phyloP scores from a whole-genome alignment of 2,113 vertebrate genomes.

The Myotis yumanensis region DNA sequence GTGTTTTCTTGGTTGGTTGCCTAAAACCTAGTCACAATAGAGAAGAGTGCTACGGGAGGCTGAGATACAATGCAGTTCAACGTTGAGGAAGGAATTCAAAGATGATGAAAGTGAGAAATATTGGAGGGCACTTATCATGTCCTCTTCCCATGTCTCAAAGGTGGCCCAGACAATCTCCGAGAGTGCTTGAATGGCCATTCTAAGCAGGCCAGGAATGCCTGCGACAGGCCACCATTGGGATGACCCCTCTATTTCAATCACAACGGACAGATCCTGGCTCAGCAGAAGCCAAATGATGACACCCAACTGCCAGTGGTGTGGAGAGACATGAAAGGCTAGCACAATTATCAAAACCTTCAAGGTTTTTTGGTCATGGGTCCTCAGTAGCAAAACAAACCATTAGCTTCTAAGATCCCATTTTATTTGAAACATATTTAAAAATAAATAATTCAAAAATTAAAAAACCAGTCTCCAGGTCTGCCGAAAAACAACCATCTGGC shows the following conservation, averaged over 20 bases:
- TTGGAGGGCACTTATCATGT: background rate
- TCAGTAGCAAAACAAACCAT: background rate
- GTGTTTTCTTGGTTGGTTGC: conserved; percentile 9
- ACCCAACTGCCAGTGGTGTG: background rate
- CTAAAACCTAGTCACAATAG: background rate
- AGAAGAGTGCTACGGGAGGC: background rate
- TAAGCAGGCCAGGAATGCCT: background rate
- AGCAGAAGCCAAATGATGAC: background rate
- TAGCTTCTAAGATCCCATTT: background rate
- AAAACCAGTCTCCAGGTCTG: background rate
- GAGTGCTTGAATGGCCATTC: background rate
- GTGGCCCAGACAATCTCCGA: conserved; percentile 1
- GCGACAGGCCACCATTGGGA: background rate
- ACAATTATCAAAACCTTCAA: background rate
- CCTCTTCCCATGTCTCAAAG: background rate
- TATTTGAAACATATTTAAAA: background rate
- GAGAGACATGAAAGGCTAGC: background rate
- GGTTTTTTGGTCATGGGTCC: background rate
- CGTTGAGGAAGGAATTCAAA: background rate
- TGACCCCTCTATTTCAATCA: background rate
- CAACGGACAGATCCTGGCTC: background rate
- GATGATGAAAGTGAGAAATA: background rate
- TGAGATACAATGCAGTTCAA: background rate
- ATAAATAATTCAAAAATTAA: background rate
- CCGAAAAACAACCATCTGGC: background rate